Conservation (phyloP, 1,140 invertebrate species). For the Papilio xuthus region DNA sequence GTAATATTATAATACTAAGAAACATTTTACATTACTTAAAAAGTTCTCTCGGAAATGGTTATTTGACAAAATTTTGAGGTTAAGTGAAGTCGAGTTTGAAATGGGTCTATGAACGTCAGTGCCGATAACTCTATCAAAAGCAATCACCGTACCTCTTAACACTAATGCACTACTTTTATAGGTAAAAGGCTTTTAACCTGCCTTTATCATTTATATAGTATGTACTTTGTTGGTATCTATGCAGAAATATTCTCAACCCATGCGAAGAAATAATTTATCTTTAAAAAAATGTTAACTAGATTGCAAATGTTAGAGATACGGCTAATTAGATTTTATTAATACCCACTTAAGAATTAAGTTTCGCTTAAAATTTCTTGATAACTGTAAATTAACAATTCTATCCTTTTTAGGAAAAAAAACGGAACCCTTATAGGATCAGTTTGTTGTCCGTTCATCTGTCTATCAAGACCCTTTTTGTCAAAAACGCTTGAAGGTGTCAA, state of each 20-base stretch:
- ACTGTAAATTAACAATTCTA: background rate
- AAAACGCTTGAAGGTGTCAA: no score
- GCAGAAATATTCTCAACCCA: background rate
- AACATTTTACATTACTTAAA: background rate
- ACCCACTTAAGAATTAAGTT: no score
- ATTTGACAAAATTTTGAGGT: background rate
- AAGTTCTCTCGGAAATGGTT: background rate
- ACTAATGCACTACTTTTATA: slow-evolving; percentile 37
- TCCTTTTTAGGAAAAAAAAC: no score
- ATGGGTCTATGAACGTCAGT: slow-evolving; percentile 7
- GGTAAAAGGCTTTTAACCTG: background rate
- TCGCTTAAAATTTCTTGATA: no score
- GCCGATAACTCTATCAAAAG: slow-evolving; percentile 26
- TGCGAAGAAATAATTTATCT: no score
- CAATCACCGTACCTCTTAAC: slow-evolving; percentile 25
- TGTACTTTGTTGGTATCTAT: background rate
- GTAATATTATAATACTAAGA: no score
- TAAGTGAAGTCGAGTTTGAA: background rate
- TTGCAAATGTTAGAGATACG: no score
- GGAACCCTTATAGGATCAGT: no score
- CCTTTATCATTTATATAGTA: slow-evolving; percentile 1
- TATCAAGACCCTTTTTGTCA: no score
- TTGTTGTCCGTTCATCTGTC: no score
- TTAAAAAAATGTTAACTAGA: no score
- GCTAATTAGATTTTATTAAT: no score